Percentiles rank a stretch among this genome's conserved stretches.
Conservation (phyloP, 2,113 vertebrate genomes). For the Condylura cristata region DNA sequence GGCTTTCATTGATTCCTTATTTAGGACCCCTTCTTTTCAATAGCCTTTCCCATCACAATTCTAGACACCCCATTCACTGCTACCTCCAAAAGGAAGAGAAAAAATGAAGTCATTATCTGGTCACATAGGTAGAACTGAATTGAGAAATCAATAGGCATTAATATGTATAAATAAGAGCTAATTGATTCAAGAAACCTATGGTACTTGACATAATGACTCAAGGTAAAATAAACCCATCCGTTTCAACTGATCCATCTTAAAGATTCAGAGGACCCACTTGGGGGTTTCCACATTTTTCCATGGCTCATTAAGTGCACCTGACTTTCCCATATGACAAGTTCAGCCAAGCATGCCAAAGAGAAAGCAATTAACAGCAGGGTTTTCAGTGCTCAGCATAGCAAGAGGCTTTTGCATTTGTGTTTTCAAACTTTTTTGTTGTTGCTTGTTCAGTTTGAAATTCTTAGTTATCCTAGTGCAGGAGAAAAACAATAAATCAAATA, state of each 20-base stretch:
- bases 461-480: background rate
- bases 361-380: background rate
- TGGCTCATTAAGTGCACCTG: background rate
- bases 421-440: background rate
- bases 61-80: background rate
- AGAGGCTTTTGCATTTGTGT: background rate
- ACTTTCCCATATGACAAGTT: background rate
- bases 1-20: background rate
- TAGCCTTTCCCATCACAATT: background rate
- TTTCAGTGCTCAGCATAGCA: background rate
- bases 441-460: conserved; percentile 6
- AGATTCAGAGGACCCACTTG: background rate
- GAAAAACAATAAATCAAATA: background rate
- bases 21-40: background rate
- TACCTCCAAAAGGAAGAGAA: background rate
- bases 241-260: background rate
- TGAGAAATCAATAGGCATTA: background rate
- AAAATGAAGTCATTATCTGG: background rate
- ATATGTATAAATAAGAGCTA: conserved; percentile 25
- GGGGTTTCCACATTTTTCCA: background rate
- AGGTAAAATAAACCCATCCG: background rate
- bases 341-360: background rate
- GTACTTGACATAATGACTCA: background rate
- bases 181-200: background rate
- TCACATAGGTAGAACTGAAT: background rate